phyloP scores from a whole-genome alignment of 2,113 vertebrate genomes.

The Dasypus novemcinctus region DNA sequence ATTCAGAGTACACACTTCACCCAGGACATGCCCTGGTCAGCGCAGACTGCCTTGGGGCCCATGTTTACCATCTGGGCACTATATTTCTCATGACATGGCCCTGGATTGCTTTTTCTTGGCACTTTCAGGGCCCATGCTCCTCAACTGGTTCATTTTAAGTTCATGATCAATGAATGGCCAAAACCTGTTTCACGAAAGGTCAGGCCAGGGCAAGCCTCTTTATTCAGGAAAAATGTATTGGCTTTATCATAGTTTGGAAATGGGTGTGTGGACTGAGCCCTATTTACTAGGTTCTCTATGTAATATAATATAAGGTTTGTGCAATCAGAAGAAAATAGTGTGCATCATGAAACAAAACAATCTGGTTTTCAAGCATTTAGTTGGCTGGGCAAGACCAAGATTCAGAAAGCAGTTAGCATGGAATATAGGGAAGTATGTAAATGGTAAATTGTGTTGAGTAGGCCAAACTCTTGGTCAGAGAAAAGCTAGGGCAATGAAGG shows the following conservation, averaged over 20 bases:
- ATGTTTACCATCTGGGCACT: neutral
- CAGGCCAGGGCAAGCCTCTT: neutral
- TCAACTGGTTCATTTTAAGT: neutral
- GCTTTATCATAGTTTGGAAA: constrained; percentile 28
- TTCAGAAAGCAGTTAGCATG: neutral
- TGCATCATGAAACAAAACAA: neutral
- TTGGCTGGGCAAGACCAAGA: neutral
- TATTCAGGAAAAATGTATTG: neutral
- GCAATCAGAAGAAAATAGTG: neutral
- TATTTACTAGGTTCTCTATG: neutral
- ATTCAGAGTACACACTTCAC: neutral
- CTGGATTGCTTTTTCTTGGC: neutral
- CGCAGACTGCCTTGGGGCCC: neutral
- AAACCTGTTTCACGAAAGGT: neutral
- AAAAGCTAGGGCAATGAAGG: neutral
- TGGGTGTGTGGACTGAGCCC: neutral
- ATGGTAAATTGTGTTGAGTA: neutral
- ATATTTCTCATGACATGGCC: neutral
- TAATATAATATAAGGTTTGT: neutral
- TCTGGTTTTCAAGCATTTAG: neutral
- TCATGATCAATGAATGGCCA: neutral
- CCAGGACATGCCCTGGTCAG: neutral
- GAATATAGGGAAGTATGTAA: neutral
- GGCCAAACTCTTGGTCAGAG: neutral
- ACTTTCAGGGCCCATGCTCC: neutral